Base-by-base conservation (phyloP, 2,113 vertebrate species). In the Petrocephalus zakoni region DNA sequence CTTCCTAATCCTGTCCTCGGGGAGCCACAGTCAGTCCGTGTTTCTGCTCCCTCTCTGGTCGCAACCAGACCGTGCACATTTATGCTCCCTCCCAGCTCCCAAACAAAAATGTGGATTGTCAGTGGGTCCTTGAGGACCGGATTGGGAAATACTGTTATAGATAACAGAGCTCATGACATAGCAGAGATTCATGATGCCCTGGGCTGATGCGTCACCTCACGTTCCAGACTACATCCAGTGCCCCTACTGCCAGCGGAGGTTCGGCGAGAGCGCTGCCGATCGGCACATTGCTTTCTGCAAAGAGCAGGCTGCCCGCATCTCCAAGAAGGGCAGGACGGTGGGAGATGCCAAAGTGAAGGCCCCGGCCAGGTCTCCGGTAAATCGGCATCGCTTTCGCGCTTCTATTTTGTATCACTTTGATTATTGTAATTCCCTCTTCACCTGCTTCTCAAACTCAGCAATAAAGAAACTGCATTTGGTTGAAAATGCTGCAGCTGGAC, bases 211-310 rank as follows among this genome's bases (percentile, higher is more conserved):
- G 29, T 68, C 61, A 13, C n/a, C 25, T 15, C 72, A 42, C 17
- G 11, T 8, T 94, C 10, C 93, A 99, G 98, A 99, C 96, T 99
- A 99, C 85, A 96, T 99, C 92, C 97, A 99, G 89, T 99, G 98
- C 84, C 98, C 97, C 0, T 96, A 94, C 93, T 99, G 98, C 92
- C 97, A 99, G 95, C 96, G 98, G 91, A 95, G 98, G 93, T 99
- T 99, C 92, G 96, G 96, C 90, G 94, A 99, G 95, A 96, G 93
- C 89, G 97, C 98, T 86, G 98, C 98, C 7, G 97, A 99, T 58
- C 95, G 98, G 90, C 98, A 99, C 93, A 99, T 99, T 89, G 97
- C 96, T 92, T 99, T 99, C 94, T 99, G 98, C 92, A 97, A 97
- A 93, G 98, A 99, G 86, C 97, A 99, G 92, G 96, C 97, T 1